phyloP scores from a whole-genome alignment of 2,113 vertebrate species.

The Nesogale talazaci region DNA sequence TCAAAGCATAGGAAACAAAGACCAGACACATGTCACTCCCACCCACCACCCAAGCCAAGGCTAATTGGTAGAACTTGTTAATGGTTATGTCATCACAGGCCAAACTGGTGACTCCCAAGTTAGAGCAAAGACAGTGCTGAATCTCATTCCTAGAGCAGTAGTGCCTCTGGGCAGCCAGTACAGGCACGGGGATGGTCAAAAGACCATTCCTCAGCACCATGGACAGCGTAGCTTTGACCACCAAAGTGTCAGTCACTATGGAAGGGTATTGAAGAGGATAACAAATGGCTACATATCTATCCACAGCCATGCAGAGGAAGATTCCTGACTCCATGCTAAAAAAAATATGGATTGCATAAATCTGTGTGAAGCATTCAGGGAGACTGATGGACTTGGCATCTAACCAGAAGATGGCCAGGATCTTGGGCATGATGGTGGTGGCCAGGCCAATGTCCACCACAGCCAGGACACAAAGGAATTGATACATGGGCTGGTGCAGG shows the following conservation, averaged over 20 bases:
- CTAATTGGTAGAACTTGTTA: slow-evolving; percentile 64
- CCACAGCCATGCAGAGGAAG: slow-evolving; percentile 82
- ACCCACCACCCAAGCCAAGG: background rate
- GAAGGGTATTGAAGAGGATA: slow-evolving; percentile 72
- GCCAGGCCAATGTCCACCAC: slow-evolving; percentile 21
- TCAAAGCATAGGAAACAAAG: slow-evolving; percentile 70
- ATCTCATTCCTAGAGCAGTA: slow-evolving; percentile 67
- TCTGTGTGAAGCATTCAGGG: slow-evolving; percentile 77
- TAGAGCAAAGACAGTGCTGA: slow-evolving; percentile 79
- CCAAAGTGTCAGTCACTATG: background rate
- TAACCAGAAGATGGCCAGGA: slow-evolving; percentile 76
- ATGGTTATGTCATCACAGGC: slow-evolving; percentile 66
- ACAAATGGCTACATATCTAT: slow-evolving; percentile 78
- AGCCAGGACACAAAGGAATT: slow-evolving; percentile 65
- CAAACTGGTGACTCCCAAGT: slow-evolving; percentile 73
- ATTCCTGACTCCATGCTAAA: slow-evolving; percentile 63
- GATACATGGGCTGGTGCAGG: slow-evolving; percentile 62
- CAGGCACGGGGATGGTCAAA: background rate
- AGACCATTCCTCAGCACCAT: slow-evolving; percentile 66
- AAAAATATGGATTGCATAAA: slow-evolving; percentile 68
- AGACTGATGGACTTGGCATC: background rate
- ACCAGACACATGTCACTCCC: slow-evolving; percentile 69
- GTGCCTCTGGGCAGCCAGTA: slow-evolving; percentile 65
- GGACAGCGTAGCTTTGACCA: background rate
- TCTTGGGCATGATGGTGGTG: slow-evolving; percentile 67